Evolutionary conservation across 2,797 vertebrate genomes (phyloP).

Genomic region (Megaceryle alcyon): DNA sequence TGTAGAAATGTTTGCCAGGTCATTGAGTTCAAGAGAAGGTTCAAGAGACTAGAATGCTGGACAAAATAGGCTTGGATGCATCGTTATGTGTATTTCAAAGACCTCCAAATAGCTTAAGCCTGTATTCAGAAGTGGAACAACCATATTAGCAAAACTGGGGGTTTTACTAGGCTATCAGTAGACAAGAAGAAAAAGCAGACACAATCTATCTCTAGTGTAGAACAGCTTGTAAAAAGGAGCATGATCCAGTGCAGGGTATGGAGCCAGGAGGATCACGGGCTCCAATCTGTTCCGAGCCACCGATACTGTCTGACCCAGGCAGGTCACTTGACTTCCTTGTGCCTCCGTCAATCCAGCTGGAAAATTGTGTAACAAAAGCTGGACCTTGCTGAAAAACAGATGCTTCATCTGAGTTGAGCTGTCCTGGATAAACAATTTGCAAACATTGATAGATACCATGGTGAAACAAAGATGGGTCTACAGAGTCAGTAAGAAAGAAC

Average conservation of each 20-base stretch:
- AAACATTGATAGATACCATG: conserved; percentile 35
- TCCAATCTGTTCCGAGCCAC: conserved; percentile 74
- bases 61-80: not conserved
- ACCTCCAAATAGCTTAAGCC: not conserved
- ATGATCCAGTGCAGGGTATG: not conserved
- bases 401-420: conserved; percentile 59
- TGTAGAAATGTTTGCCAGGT: conserved; percentile 11
- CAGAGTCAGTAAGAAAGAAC: not conserved
- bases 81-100: not conserved
- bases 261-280: conserved; percentile 2
- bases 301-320: not conserved
- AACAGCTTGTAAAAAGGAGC: not conserved
- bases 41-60: not conserved
- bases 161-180: not conserved
- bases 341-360: conserved; percentile 73
- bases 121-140: not conserved
- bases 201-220: conserved; percentile 31
- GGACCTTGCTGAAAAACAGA: conserved; percentile 66
- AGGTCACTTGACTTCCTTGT: conserved; percentile 73
- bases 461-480: not conserved
- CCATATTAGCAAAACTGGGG: not conserved
- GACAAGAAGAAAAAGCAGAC: not conserved
- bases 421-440: conserved; percentile 65
- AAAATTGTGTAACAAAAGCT: conserved; percentile 75
- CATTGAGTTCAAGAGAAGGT: conserved; percentile 22